Conservation (phyloP, 2,113 vertebrate species). For the Xiphophorus couchianus region DNA sequence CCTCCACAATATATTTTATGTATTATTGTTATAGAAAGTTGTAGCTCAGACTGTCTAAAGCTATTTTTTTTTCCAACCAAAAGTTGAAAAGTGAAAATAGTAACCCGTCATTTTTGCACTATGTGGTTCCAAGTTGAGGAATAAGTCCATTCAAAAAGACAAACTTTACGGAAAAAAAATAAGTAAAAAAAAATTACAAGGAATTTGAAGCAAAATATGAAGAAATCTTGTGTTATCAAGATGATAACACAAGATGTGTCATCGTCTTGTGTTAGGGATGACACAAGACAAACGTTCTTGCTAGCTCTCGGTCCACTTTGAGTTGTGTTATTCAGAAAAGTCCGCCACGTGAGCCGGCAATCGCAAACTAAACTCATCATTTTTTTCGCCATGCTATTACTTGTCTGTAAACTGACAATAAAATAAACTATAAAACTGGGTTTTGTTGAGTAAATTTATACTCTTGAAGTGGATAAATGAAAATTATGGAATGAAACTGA, state of each 20-base stretch:
- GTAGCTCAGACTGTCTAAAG: no score
- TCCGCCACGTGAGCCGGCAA: neutral
- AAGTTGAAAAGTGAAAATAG: neutral
- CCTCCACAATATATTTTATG: no score
- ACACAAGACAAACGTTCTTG: no score
- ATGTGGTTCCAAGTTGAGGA: neutral
- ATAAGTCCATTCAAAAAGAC: neutral
- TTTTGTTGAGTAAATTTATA: neutral
- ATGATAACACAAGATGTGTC: no score
- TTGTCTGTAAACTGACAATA: neutral
- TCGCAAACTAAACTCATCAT: neutral
- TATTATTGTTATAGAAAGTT: no score
- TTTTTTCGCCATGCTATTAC: neutral
- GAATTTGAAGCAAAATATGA: no score
- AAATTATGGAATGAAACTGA: conserved; percentile 3
- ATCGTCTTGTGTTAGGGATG: no score
- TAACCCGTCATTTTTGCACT: neutral
- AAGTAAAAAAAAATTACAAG: no score
- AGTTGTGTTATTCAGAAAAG: neutral
- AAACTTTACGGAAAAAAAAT: neutral
- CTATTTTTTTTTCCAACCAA: no score
- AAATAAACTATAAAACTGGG: neutral
- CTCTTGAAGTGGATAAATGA: neutral
- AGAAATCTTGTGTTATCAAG: no score
- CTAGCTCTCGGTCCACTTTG: neutral